Conservation (phyloP, 2,113 vertebrate genomes). For the Ammodytes marinus region DNA sequence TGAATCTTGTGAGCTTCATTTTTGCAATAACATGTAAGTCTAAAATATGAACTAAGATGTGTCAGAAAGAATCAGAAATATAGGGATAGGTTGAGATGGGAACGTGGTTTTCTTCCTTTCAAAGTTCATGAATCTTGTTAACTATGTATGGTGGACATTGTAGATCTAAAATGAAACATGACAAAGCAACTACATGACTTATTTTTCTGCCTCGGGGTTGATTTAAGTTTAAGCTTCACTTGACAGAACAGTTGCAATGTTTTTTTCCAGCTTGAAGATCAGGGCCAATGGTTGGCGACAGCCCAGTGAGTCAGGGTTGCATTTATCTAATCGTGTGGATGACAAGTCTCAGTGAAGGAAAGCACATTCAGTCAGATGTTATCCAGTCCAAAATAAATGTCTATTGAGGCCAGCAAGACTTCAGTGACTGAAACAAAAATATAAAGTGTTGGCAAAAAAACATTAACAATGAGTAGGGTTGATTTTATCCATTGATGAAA, state of each 20-base stretch:
- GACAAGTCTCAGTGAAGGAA: slow-evolving; percentile 7
- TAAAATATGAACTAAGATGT: slow-evolving; percentile 9
- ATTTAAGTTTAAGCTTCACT: neutral
- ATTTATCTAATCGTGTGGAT: slow-evolving; percentile 9
- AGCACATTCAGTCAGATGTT: slow-evolving; percentile 1
- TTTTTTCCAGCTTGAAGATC: slow-evolving; percentile 12
- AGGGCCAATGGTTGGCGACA: slow-evolving; percentile 7
- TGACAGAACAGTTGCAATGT: neutral
- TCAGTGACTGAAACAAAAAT: neutral
- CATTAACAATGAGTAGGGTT: neutral
- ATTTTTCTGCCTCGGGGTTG: slow-evolving; percentile 7
- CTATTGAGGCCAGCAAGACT: neutral
- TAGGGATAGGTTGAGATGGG: neutral
- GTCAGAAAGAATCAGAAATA: too few species aligned
- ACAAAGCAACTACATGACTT: neutral
- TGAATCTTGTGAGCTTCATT: slow-evolving; percentile 40
- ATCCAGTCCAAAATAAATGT: neutral
- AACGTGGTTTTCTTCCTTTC: neutral
- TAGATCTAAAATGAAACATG: slow-evolving; percentile 17
- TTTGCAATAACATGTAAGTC: slow-evolving; percentile 15
- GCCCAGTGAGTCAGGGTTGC: slow-evolving; percentile 1
- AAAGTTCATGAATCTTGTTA: neutral
- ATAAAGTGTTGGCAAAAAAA: neutral
- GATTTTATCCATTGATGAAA: neutral
- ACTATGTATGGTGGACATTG: neutral